Conservation (phyloP, 2,888 invertebrate genomes). For the Nymphalis urticae region DNA sequence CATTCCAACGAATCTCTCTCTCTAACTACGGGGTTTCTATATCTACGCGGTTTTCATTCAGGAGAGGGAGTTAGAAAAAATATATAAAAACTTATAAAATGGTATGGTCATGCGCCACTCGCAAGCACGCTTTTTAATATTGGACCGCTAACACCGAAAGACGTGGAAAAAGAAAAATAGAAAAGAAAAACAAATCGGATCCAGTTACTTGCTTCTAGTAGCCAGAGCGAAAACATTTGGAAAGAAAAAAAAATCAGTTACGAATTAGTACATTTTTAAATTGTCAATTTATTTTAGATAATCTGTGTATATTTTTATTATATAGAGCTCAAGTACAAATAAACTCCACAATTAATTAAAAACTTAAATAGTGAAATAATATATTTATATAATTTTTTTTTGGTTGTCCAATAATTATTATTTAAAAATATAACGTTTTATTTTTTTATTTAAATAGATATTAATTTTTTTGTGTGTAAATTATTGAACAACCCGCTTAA, state of each 20-base stretch:
- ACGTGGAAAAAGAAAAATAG: constrained; percentile 46
- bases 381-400: neutral
- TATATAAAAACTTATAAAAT: constrained; percentile 43
- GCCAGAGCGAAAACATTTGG: constrained; percentile 78
- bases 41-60: constrained; percentile 71
- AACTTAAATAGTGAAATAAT: neutral
- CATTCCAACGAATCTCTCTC: constrained; percentile 78
- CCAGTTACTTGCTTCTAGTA: constrained; percentile 81
- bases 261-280: constrained; percentile 56
- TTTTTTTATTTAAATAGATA: neutral
- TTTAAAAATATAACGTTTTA: neutral
- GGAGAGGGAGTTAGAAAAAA: constrained; percentile 52
- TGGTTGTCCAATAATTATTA: neutral
- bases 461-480: neutral
- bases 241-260: constrained; percentile 56
- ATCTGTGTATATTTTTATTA: constrained; percentile 1
- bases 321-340: neutral
- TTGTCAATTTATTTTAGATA: constrained; percentile 20
- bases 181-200: constrained; percentile 50
- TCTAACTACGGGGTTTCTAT: constrained; percentile 71
- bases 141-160: constrained; percentile 68
- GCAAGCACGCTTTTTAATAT: constrained; percentile 59
- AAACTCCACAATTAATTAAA: neutral
- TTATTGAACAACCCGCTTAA: constrained; percentile 1
- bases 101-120: constrained; percentile 64